phyloP scores from a whole-genome alignment of 1,140 invertebrate species.

The Lordiphosa clarofinis region DNA sequence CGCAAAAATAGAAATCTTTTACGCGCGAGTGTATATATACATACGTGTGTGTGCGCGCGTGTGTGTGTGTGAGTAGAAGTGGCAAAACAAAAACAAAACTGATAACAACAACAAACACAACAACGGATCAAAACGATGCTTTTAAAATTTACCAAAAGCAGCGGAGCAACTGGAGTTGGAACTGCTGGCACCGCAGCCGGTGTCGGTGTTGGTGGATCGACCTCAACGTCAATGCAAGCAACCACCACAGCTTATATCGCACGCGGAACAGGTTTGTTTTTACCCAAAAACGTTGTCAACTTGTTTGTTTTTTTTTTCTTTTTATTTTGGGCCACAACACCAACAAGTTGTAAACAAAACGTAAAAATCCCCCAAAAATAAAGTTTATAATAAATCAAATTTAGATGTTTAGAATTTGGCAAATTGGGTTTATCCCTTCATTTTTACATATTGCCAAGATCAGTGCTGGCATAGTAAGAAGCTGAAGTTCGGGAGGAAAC shows the following conservation, averaged over 20 bases:
- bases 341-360: too few relatives aligned
- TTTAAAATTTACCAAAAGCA: conserved; percentile 53
- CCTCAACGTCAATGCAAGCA: conserved; percentile 52
- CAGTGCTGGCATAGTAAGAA: too few relatives aligned
- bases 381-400: too few relatives aligned
- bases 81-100: not conserved
- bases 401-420: too few relatives aligned
- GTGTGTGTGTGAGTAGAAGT: not conserved
- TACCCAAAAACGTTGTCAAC: conserved; percentile 5
- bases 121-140: conserved; percentile 38
- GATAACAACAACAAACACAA: conserved; percentile 16
- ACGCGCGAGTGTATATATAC: too few relatives aligned
- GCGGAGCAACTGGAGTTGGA: conserved; percentile 26
- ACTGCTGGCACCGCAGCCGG: conserved; percentile 38
- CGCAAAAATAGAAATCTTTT: not conserved
- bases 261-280: conserved; percentile 68
- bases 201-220: conserved; percentile 40
- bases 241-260: conserved; percentile 61
- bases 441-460: too few relatives aligned
- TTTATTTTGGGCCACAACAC: too few relatives aligned
- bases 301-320: too few relatives aligned
- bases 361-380: too few relatives aligned
- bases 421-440: too few relatives aligned
- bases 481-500: too few relatives aligned
- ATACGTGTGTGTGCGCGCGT: not conserved